Conservation (phyloP, 2,113 vertebrate genomes). For the Notechis scutatus region DNA sequence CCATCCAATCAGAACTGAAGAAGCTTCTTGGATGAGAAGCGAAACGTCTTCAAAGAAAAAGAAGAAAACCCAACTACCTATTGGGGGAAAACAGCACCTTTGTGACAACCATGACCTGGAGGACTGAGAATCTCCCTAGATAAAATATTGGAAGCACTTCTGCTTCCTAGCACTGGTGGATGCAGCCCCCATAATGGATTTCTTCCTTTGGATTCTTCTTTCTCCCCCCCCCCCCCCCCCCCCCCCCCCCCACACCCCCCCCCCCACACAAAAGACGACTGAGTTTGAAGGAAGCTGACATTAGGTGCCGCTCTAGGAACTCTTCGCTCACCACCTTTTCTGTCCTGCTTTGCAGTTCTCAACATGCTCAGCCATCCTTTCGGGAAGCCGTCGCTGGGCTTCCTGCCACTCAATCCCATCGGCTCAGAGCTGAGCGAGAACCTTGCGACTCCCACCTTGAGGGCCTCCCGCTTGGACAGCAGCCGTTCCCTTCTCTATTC, state of each 20-base stretch:
- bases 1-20: too few relatives aligned
- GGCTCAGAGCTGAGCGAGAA: conserved; percentile 87
- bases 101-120: too few relatives aligned
- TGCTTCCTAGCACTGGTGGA: not conserved
- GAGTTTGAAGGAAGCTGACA: not conserved
- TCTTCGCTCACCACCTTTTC: not conserved
- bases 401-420: conserved; percentile 75
- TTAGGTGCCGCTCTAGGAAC: not conserved
- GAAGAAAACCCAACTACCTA: too few relatives aligned
- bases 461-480: conserved; percentile 82
- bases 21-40: too few relatives aligned
- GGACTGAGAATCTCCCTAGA: not conserved
- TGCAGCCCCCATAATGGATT: not conserved
- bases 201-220: not conserved
- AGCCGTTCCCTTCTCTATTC: conserved; percentile 88
- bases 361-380: conserved; percentile 85
- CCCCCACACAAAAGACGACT: not conserved
- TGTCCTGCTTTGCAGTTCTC: conserved; percentile 66
- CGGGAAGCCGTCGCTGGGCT: conserved; percentile 82
- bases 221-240: too few relatives aligned
- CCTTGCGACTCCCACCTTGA: conserved; percentile 79
- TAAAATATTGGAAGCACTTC: not conserved
- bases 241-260: too few relatives aligned
- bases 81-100: too few relatives aligned
- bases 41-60: too few relatives aligned